phyloP scores from a whole-genome alignment of 2,113 vertebrate genomes.

The Pterocles orientalis region DNA sequence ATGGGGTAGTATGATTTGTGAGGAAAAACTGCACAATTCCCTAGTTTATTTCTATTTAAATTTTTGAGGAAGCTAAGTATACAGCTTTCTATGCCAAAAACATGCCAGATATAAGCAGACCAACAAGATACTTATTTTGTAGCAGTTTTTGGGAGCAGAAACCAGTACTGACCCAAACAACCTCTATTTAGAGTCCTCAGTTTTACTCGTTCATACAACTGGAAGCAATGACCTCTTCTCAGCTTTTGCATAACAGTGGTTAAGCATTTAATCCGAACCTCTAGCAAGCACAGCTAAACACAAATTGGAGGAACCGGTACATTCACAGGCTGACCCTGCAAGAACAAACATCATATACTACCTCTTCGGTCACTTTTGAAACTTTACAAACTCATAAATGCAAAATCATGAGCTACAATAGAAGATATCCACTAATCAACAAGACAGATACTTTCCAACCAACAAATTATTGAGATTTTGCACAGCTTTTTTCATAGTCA shows the following conservation, averaged over 20 bases:
- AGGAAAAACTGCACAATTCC: neutral
- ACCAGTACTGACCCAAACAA: neutral
- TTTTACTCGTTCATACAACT: conserved; percentile 38
- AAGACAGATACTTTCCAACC: neutral
- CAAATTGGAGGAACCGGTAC: neutral
- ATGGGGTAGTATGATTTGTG: neutral
- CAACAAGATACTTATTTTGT: conserved; percentile 3
- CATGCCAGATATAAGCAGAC: neutral
- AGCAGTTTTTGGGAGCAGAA: neutral
- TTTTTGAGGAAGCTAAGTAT: neutral
- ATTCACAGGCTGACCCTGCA: neutral
- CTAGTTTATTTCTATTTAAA: neutral
- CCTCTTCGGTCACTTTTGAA: conserved; percentile 34
- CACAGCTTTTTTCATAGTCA: neutral
- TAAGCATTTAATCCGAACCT: conserved; percentile 20
- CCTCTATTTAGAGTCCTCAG: neutral
- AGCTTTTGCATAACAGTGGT: neutral
- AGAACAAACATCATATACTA: conserved; percentile 5
- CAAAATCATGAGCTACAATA: neutral
- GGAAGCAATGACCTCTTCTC: conserved; percentile 43
- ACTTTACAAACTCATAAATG: neutral
- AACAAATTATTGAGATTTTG: neutral
- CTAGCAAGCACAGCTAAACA: conserved; percentile 15
- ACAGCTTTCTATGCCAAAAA: neutral
- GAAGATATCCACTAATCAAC: neutral